Evolutionary conservation across 2,888 invertebrate genomes (phyloP).

Genomic region (Rhamphomyia laevipes): DNA sequence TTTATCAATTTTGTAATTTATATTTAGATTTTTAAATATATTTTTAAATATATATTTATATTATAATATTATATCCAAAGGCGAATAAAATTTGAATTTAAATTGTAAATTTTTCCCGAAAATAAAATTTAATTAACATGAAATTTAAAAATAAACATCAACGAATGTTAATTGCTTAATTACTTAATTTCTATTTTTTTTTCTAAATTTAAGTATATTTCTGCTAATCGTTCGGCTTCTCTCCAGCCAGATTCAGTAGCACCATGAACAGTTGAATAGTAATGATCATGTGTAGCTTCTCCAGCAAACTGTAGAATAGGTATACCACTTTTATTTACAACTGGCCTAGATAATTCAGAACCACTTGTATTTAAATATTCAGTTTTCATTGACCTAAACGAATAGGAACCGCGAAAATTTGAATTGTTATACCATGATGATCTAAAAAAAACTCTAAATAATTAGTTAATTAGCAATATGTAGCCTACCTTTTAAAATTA

Average conservation of each 20-base stretch:
- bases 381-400: slow-evolving; percentile 45
- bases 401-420: slow-evolving; percentile 52
- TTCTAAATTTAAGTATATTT: background rate
- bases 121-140: too few species aligned
- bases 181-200: too few species aligned
- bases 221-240: slow-evolving; percentile 52
- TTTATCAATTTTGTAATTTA: too few species aligned
- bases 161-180: too few species aligned
- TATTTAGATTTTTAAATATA: too few species aligned
- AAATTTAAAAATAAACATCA: too few species aligned
- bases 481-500: slow-evolving; percentile 15
- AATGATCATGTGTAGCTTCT: slow-evolving; percentile 52
- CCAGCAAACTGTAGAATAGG: slow-evolving; percentile 54
- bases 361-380: slow-evolving; percentile 45
- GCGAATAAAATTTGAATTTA: too few species aligned
- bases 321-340: slow-evolving; percentile 27
- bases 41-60: too few species aligned
- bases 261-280: slow-evolving; percentile 58
- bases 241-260: slow-evolving; percentile 62
- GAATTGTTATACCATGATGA: slow-evolving; percentile 54
- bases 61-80: too few species aligned
- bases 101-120: too few species aligned
- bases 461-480: slow-evolving; percentile 10
- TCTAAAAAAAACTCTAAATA: slow-evolving; percentile 27
- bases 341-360: slow-evolving; percentile 43